phyloP scores from a whole-genome alignment of 2,797 vertebrate genomes.

The Selene dorsalis region DNA sequence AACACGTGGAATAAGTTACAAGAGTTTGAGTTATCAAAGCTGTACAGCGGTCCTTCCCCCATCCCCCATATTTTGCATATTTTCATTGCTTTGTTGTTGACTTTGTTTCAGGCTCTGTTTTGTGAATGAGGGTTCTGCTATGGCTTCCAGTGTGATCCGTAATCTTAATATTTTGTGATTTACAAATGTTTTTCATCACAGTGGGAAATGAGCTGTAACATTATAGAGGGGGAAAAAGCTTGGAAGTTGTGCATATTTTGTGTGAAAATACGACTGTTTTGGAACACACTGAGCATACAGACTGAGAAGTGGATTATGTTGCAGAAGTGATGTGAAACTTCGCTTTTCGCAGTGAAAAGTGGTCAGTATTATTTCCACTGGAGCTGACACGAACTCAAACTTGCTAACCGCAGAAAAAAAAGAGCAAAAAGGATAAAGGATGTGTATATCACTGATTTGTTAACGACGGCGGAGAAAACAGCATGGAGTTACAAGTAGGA shows the following conservation, averaged over 20 bases:
- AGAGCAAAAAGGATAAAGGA: constrained; percentile 8
- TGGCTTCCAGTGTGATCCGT: constrained; percentile 22
- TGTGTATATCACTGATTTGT: constrained; percentile 7
- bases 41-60: neutral
- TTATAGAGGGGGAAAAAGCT: constrained; percentile 24
- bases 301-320: constrained; percentile 31
- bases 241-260: constrained; percentile 31
- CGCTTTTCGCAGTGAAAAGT: constrained; percentile 38
- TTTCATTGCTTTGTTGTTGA: constrained; percentile 53
- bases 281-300: constrained; percentile 9
- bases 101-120: constrained; percentile 53
- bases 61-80: constrained; percentile 19
- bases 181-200: constrained; percentile 61
- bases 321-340: constrained; percentile 19
- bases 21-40: constrained; percentile 41
- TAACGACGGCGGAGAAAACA: constrained; percentile 17
- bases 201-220: constrained; percentile 52
- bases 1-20: constrained; percentile 51
- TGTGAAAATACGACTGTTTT: constrained; percentile 36
- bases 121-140: constrained; percentile 44
- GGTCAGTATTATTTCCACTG: constrained; percentile 27
- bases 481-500: neutral
- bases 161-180: constrained; percentile 58
- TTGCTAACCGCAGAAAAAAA: neutral
- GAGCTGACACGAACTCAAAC: constrained; percentile 28